Evolutionary conservation across 2,888 invertebrate species (phyloP).

Genomic region (Girardia tigrina): DNA sequence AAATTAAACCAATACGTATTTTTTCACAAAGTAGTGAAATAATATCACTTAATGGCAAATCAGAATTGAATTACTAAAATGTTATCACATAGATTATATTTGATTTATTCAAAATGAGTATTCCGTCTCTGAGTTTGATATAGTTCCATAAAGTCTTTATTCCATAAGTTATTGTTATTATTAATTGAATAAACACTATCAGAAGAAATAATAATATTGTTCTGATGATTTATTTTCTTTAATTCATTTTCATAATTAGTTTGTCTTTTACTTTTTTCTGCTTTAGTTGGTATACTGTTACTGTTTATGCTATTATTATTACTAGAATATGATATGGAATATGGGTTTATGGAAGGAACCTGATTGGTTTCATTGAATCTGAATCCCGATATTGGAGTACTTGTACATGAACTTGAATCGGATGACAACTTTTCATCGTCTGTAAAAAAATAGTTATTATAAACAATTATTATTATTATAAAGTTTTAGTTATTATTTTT

Average conservation of each 20-base stretch:
- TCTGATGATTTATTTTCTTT: not conserved
- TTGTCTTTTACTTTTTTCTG: not conserved
- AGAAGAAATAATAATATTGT: not conserved
- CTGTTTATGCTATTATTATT: not conserved
- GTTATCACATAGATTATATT: no score
- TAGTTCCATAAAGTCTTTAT: not conserved
- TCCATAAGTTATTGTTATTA: not conserved
- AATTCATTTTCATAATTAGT: not conserved
- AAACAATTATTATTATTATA: no score
- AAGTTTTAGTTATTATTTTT: no score
- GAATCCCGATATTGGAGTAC: not conserved
- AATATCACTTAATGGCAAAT: no score
- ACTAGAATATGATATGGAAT: not conserved
- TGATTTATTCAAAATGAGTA: not conserved
- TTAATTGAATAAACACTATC: not conserved
- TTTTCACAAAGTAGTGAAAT: no score
- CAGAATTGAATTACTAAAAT: no score
- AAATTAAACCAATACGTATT: no score
- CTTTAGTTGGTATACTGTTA: not conserved
- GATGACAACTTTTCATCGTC: not conserved
- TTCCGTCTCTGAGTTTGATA: not conserved
- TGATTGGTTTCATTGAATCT: not conserved
- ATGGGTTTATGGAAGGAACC: not conserved
- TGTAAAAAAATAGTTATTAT: no score
- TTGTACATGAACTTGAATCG: constrained; percentile 3